Evolutionary conservation across 2,797 vertebrate genomes (phyloP).

Genomic region (Petrocephalus sullivani): DNA sequence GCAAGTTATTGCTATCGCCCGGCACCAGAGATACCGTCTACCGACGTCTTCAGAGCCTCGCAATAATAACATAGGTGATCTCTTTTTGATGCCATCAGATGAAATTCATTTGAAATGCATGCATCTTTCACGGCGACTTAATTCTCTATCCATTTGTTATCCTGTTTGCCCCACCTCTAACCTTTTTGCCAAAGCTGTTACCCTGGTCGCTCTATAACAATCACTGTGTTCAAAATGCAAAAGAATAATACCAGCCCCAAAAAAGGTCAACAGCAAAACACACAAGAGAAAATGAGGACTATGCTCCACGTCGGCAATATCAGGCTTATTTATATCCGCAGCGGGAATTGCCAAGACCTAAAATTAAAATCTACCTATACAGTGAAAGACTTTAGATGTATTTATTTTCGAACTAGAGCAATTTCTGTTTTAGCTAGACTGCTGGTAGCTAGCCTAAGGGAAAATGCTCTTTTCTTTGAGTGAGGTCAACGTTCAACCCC

Average conservation of each 20-base stretch:
- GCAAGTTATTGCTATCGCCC: not conserved
- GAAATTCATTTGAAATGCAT: constrained; percentile 12
- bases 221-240: not conserved
- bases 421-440: constrained; percentile 38
- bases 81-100: not conserved
- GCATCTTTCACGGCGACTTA: not conserved
- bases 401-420: constrained; percentile 36
- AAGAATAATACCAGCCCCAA: not conserved
- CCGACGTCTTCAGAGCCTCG: not conserved
- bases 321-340: not conserved
- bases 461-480: constrained; percentile 22
- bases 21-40: not conserved
- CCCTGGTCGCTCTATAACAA: not conserved
- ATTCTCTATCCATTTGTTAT: not conserved
- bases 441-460: constrained; percentile 38
- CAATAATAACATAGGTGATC: not conserved
- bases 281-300: not conserved
- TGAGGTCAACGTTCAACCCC: constrained; percentile 20
- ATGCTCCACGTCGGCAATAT: not conserved
- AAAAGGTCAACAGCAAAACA: not conserved
- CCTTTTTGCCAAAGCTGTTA: not conserved
- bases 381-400: not conserved
- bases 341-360: not conserved
- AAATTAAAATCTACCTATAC: not conserved
- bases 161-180: not conserved